These are phyloP conservation scores for Paramuricea clavata DNA, from an alignment of 92 coral and sea anemone genomes.

Conservation along the genomic window DNA sequence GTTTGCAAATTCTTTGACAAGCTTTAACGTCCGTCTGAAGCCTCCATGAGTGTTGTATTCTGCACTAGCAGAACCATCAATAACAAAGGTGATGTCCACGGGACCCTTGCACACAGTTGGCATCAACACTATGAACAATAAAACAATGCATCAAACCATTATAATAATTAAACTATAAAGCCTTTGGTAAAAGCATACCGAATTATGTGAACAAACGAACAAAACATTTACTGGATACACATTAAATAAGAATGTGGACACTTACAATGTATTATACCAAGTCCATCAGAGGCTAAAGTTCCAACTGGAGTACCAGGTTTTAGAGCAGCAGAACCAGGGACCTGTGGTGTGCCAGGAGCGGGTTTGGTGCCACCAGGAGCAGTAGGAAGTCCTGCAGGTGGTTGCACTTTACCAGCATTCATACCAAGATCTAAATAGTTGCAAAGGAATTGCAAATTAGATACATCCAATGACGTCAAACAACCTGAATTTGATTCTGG, in stretches of 20 bases:
- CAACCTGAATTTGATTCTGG: too few relatives aligned
- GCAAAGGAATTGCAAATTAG: neutral
- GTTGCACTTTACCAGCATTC: constrained; percentile 6
- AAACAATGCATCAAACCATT: too few relatives aligned
- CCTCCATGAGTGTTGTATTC: constrained; percentile 49
- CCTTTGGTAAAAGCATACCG: too few relatives aligned
- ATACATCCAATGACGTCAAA: too few relatives aligned
- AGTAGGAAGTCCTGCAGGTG: neutral
- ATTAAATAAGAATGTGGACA: neutral
- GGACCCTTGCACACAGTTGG: constrained; percentile 37
- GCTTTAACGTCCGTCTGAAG: constrained; percentile 25
- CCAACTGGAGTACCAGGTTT: neutral
- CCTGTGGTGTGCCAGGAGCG: neutral
- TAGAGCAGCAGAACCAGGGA: neutral
- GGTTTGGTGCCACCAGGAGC: neutral
- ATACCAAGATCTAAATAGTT: constrained; percentile 18
- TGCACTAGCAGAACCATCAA: constrained; percentile 47
- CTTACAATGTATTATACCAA: constrained; percentile 11
- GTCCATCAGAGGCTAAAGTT: neutral
- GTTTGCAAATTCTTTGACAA: constrained; percentile 39
- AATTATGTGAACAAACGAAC: too few relatives aligned
- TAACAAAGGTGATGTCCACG: constrained; percentile 32
- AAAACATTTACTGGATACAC: too few relatives aligned
- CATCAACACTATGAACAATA: constrained; percentile 30
- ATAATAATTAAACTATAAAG: too few relatives aligned